Evolutionary conservation across 2,888 invertebrate genomes (phyloP), one percentile per base, ranked within the genome.

Genomic region (Polydrusus cervinus): DNA sequence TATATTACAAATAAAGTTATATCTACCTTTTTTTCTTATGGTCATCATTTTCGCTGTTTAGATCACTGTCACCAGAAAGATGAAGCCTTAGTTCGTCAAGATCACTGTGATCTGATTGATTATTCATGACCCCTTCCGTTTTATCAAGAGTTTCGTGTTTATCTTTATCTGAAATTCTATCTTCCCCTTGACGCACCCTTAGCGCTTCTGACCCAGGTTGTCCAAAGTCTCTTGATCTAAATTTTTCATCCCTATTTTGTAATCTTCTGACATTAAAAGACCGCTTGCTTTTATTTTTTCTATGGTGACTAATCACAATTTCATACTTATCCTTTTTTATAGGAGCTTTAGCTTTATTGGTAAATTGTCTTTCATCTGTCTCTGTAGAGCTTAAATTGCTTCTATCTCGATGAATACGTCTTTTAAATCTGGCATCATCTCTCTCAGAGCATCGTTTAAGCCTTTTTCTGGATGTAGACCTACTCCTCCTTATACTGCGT

Each of bases 41-140:
- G 38, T 47, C 16, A 43, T n/a, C 2, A 10, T 18, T 40, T n/a
- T 9, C 10, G n/a, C 3, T n/a, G 1, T 67, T 55, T 9, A n/a
- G 1, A 55, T 67, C 67, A 55, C 67, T 67, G 8, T 55, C 67
- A 13, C 55, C 67, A 43, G 67, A 67, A 9, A 67, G 38, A 20
- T 53, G 53, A 16, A 67, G 53, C 20, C 40, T 34, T 18, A 67
- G 11, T n/a, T 53, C 53, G 3, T 65, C 65, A 14, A 53, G 53
- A 49, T 67, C 67, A 53, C 67, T 67, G 1, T 45, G 30, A 51
- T 53, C 38, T 6, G 38, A n/a, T 11, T 53, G 53, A 53, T 8
- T 20, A 40, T 55, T 40, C n/a, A n/a, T 40, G n/a, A 10, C 9
- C 9, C 5, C 11, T 20, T 1, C 30, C 14, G 7, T 34, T 14